A percentile compares a stretch with the other conserved stretches of the same genome.
Evolutionary conservation across 1,140 invertebrate species (phyloP).

Genomic region (Fragariocoptes setiger): DNA sequence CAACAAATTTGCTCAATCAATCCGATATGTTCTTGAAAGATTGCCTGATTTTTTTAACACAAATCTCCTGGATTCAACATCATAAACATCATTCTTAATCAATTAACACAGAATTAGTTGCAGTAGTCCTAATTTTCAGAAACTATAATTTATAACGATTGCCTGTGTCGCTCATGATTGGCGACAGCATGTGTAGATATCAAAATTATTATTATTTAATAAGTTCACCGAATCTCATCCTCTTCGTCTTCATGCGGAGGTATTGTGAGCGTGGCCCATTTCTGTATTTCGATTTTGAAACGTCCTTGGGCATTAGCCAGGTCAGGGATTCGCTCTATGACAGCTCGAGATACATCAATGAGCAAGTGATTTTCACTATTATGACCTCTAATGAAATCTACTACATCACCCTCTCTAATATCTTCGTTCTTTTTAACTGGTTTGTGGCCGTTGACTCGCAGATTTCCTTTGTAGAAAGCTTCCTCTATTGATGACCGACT

Average conservation of each 20-base stretch:
- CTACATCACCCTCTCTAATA: constrained; percentile 26
- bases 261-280: constrained; percentile 3
- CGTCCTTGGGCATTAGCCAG: constrained; percentile 1
- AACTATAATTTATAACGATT: no score
- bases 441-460: constrained; percentile 30
- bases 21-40: no score
- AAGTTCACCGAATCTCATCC: no score
- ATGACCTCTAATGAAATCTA: constrained; percentile 26
- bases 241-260: not conserved
- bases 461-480: constrained; percentile 29
- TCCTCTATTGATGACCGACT: constrained; percentile 31
- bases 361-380: constrained; percentile 26
- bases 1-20: no score
- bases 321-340: constrained; percentile 15
- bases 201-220: no score
- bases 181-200: no score
- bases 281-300: constrained; percentile 3
- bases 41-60: no score
- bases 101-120: no score
- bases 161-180: no score
- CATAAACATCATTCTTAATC: no score
- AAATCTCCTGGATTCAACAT: no score
- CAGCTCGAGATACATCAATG: constrained; percentile 25
- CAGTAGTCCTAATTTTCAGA: no score
- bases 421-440: constrained; percentile 26